phyloP scores from a whole-genome alignment of 2,797 vertebrate species.

The Bradypus variegatus region DNA sequence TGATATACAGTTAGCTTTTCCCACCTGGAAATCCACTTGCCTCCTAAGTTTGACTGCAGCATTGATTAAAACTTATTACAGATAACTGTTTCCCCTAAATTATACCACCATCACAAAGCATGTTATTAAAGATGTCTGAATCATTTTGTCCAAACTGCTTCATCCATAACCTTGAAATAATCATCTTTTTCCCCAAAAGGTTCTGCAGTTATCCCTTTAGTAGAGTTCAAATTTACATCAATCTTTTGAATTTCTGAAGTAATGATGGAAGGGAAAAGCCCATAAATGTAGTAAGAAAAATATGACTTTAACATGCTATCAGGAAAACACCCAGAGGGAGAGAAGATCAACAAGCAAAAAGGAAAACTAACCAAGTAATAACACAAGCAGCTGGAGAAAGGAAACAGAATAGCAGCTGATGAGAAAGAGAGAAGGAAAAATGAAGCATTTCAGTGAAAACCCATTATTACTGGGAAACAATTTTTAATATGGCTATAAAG shows the following conservation, averaged over 20 bases:
- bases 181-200: not conserved
- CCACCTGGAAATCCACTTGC: not conserved
- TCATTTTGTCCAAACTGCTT: not conserved
- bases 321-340: constrained; percentile 59
- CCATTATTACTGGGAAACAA: constrained; percentile 68
- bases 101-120: not conserved
- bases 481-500: constrained; percentile 66
- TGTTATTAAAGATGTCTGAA: constrained; percentile 27
- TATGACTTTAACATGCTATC: not conserved
- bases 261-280: not conserved
- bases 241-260: constrained; percentile 26
- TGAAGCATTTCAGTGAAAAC: constrained; percentile 62
- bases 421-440: constrained; percentile 48
- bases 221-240: constrained; percentile 19
- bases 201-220: constrained; percentile 16
- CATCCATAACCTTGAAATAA: constrained; percentile 19
- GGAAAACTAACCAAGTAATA: constrained; percentile 69
- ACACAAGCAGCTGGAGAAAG: constrained; percentile 67
- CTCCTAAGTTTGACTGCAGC: not conserved
- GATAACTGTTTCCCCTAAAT: not conserved
- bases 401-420: constrained; percentile 64
- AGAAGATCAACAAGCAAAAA: constrained; percentile 51
- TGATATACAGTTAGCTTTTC: not conserved
- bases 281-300: not conserved
- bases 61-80: constrained; percentile 1